Evolutionary conservation across 2,888 invertebrate species (phyloP).

Genomic region (Plebejus melissa): DNA sequence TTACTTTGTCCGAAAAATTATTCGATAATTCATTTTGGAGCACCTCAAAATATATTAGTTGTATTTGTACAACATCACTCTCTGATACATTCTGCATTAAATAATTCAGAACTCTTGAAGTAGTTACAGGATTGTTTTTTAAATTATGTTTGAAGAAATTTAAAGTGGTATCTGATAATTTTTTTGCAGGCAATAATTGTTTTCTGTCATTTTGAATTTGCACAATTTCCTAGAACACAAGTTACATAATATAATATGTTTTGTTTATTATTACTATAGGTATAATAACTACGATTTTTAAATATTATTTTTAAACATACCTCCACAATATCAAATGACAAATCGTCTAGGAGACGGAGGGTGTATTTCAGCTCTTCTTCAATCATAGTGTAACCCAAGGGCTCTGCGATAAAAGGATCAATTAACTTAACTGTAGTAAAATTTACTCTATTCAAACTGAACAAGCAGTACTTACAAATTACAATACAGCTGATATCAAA

Average conservation of each 20-base stretch:
- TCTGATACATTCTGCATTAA: conserved; percentile 48
- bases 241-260: neutral
- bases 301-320: conserved; percentile 44
- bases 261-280: no score
- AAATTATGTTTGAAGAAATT: conserved; percentile 68
- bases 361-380: conserved; percentile 69
- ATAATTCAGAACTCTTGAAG: conserved; percentile 52
- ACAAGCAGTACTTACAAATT: neutral
- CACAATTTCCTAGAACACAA: conserved; percentile 57
- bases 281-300: neutral
- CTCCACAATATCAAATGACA: conserved; percentile 57
- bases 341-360: conserved; percentile 59
- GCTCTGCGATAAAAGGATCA: neutral
- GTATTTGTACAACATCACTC: conserved; percentile 51
- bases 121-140: conserved; percentile 64
- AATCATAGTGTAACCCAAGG: conserved; percentile 46
- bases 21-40: conserved; percentile 57
- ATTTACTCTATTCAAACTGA: neutral
- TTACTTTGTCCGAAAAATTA: conserved; percentile 56
- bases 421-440: neutral
- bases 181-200: conserved; percentile 52
- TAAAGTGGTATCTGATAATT: conserved; percentile 52
- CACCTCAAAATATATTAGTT: conserved; percentile 56
- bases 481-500: neutral
- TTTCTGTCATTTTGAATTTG: conserved; percentile 55